These are phyloP conservation scores for Ptycholaimellus sp. DNA, from an alignment of 2,888 invertebrate genomes.

Conservation along the genomic window DNA sequence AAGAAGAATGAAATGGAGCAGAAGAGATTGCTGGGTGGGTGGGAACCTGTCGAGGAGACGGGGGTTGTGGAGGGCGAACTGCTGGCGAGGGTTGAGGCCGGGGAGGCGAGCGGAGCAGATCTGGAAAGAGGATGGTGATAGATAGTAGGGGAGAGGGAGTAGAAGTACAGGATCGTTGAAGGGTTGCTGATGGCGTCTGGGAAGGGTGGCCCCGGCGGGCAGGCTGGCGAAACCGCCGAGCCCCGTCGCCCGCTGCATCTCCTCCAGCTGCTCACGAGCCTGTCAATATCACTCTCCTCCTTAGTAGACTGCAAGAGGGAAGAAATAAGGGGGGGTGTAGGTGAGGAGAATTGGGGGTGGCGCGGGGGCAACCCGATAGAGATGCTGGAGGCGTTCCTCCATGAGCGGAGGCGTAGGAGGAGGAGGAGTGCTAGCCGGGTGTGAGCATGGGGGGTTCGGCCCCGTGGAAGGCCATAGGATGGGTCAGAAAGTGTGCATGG, in stretches of 20 bases:
- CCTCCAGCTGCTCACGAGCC: conserved; percentile 18
- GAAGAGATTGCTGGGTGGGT: too few relatives aligned
- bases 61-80: background rate
- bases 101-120: background rate
- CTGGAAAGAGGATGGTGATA: background rate
- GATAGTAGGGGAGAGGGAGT: background rate
- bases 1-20: too few relatives aligned
- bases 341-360: background rate
- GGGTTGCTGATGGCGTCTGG: too few relatives aligned
- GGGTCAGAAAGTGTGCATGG: background rate
- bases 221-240: too few relatives aligned
- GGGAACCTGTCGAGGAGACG: too few relatives aligned
- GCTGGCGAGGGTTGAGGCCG: too few relatives aligned
- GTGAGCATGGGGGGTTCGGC: background rate
- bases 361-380: background rate
- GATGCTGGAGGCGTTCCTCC: background rate
- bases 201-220: too few relatives aligned
- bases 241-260: background rate
- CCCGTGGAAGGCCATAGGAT: background rate
- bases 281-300: too few relatives aligned
- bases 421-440: background rate
- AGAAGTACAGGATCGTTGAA: background rate
- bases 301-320: conserved; percentile 1
- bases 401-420: background rate
- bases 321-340: background rate